Base-by-base conservation (phyloP, 2,797 vertebrate species). In the Hirundo rustica region DNA sequence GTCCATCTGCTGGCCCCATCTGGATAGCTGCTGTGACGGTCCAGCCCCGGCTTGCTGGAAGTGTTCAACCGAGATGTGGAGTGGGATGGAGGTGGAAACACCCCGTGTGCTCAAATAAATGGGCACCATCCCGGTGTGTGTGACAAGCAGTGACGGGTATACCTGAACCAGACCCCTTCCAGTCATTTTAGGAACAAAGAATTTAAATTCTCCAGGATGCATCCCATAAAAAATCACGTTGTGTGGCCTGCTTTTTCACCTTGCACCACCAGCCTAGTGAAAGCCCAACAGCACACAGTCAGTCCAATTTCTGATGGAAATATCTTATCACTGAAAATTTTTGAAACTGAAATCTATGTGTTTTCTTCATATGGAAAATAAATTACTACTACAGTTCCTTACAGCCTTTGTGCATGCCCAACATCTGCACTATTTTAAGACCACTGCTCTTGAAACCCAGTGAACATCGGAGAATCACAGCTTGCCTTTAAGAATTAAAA, bases 101-200 rank as follows among this genome's bases (percentile, higher is more conserved):
- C 15, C 10, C 9, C 48, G 20, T 34, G 38, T 32, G 51, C 42
- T 20, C 51, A 8, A 82, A 67, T 47, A 68, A 61, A 40, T 26
- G 10, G 7, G 11, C 18, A 34, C 30, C 32, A 81, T 48, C 26
- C 21, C 0, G 0, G 27, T 32, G n/a, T 9, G 16, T 29, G 7
- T 44, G 38, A 40, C 42, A 62, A 57, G 62, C 30, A 75, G 32
- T 16, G 54, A 42, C 0, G 3, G n/a, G 7, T 4, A 2, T 25
- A 21, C 10, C 8, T 74, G 72, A 53, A 66, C 34, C 26, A 70
- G 18, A 60, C 11, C 16, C 22, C 42, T 80, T 65, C 13, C 34
- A 58, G 38, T 64, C 17, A 58, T 72, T 77, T 86, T 68, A 90
- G 76, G 17, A 93, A 65, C 34, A n/a, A 62, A 65, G 14, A 47